Base-by-base conservation (phyloP, 2,113 vertebrate genomes). In the Anser brachyrhynchus region DNA sequence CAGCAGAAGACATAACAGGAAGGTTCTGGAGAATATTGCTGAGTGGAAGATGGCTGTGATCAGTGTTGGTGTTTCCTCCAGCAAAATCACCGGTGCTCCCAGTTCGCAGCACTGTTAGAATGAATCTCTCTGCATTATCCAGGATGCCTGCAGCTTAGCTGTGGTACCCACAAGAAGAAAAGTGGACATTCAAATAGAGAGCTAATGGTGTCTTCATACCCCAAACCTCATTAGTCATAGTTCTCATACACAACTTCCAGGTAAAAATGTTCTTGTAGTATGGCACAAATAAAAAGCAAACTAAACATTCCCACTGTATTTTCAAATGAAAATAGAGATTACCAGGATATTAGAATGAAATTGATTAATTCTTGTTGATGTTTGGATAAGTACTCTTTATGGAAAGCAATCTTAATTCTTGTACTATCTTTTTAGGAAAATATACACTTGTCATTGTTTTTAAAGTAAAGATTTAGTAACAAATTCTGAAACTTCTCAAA, bases 261-360 rank as follows among this genome's bases (percentile, higher is more conserved):
- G 2, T 52, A 58, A 69, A 72, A 84, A n/a, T 5, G 5, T 64
- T 55, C 21, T 39, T 49, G 9, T 61, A 39, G 20, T 39, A 31
- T 67, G 52, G 13, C 16, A 43, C 23, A 71, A 81, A 62, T 43
- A 22, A 66, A 71, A 75, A 75, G 13, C 22, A 84, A 75, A 49
- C 13, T 15, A 70, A 79, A 41, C 3, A 22, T 43, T 80, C 35
- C 2, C 1, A 17, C 4, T 6, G 22, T 43, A 13, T 52, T 69
- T 87, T 78, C 29, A 78, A 89, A 86, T 33, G 17, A 64, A 82
- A 89, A 64, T n/a, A 74, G 74, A 25, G 35, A 26, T 69, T 78
- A 46, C 25, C 22, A 83, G n/a, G 11, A 37, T 46, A 64, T 37
- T 41, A 64, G 3, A 46, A 78, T 54, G 69, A 57, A 58, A 58